Base-by-base conservation (phyloP, 2,797 vertebrate species). In the Morus bassanus region DNA sequence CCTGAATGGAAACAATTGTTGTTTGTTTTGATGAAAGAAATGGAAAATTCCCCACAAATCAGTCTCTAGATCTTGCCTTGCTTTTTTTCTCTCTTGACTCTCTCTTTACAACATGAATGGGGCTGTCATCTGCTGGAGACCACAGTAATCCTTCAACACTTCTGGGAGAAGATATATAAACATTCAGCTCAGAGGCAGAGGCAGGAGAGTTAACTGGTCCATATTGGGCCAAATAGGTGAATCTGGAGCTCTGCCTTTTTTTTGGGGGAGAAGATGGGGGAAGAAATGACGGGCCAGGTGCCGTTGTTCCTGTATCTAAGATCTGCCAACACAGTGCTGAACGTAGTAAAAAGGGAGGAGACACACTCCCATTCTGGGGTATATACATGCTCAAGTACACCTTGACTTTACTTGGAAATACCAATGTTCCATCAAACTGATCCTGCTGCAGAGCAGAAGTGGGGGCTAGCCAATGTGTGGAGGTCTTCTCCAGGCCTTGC, bases 381-480 rank as follows among this genome's bases (percentile, higher is more conserved):
- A 15, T 10, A 13, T 25, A 25, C 4, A 1, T 18, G 30, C 15
- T 85, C 0, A 2, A 57, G 27, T 24, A 25, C 4, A 2, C 46
- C 27, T 82, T 69, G 61, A 11, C 7, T 78, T 91, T 31, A 57
- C 69, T 25, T 70, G 12, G 18, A 57, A 93, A 48, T 30, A 56
- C 3, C 53, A 31, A 53, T 27, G 4, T 54, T 60, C 37, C 23
- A 12, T 53, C 31, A 10, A 3, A 76, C 6, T 25, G 59, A 65
- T 61, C 35, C 30, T 81, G 8, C 9, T 56, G 13, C 21, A 61
- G 41, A 54, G 41, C 24, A 48, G 50, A 63, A 87, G 43, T 11
- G 6, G 10, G 16, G 50, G 11, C 28, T 72, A 67, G n/a, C 9
- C 39, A 33, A 9, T 1, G 4, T 3, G 17, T 39, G 28, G 28